These are phyloP conservation scores for Pantelozetes paolii DNA, from an alignment of 2,888 invertebrate species.

Conservation along the genomic window DNA sequence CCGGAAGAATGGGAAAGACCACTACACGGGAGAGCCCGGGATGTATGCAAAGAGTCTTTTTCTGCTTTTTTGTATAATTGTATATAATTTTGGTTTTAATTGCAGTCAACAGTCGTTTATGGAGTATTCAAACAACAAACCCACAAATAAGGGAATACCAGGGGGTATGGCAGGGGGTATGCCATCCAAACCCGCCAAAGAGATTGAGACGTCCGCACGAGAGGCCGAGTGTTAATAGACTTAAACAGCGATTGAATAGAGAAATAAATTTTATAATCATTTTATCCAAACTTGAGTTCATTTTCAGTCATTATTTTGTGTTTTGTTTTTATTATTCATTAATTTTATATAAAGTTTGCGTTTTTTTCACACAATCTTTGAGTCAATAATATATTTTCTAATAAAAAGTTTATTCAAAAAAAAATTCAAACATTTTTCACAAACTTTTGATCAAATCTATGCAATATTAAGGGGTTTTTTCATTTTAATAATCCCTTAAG, in stretches of 20 bases:
- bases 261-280: no score
- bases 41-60: slow-evolving; percentile 19
- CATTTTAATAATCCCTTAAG: no score
- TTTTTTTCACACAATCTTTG: no score
- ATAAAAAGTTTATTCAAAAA: no score
- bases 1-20: slow-evolving; percentile 39
- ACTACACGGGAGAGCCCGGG: slow-evolving; percentile 45
- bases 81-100: not conserved
- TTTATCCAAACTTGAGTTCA: not conserved
- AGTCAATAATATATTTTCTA: no score
- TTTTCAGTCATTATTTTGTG: slow-evolving; percentile 9
- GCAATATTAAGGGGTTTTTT: no score
- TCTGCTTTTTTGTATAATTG: not conserved
- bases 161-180: not conserved
- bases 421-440: no score
- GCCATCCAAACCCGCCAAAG: not conserved
- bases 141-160: not conserved
- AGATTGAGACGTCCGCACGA: slow-evolving; percentile 11
- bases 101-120: slow-evolving; percentile 5
- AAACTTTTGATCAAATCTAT: no score
- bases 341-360: no score
- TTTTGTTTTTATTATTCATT: no score
- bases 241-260: no score
- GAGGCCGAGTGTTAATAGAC: slow-evolving; percentile 17
- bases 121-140: not conserved